A percentile compares a stretch with the other conserved stretches of the same genome.
Conservation (phyloP, 2,797 vertebrate species). For the Sebastes trivittatus region DNA sequence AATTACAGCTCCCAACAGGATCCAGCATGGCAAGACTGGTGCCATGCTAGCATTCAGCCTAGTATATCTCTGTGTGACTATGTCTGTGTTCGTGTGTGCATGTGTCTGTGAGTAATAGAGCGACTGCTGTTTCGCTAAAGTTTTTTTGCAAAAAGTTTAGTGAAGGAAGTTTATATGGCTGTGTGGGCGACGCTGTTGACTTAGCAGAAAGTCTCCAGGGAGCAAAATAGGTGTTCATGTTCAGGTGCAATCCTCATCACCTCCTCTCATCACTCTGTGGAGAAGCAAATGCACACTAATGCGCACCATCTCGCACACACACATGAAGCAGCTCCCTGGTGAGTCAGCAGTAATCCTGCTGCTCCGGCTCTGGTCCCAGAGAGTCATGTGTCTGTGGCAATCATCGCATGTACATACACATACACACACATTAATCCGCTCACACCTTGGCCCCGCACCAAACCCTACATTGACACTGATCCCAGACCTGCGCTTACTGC, state of each 20-base stretch:
- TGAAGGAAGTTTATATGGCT: not conserved
- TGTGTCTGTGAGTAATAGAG: constrained; percentile 14
- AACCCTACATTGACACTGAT: constrained; percentile 56
- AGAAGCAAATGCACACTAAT: not conserved
- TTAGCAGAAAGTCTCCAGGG: constrained; percentile 31
- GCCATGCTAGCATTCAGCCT: constrained; percentile 23
- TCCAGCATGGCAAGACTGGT: constrained; percentile 35
- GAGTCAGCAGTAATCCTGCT: constrained; percentile 66
- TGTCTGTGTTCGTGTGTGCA: not conserved
- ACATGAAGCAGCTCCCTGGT: constrained; percentile 34
- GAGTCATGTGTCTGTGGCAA: constrained; percentile 41
- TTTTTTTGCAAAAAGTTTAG: constrained; percentile 54
- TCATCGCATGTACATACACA: constrained; percentile 20
- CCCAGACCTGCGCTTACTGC: constrained; percentile 44
- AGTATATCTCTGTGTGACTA: constrained; percentile 1
- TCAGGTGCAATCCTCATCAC: constrained; percentile 24
- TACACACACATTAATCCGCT: constrained; percentile 39
- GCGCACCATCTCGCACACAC: not conserved
- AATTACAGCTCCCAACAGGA: constrained; percentile 49
- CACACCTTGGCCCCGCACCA: constrained; percentile 47
- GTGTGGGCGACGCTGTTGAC: constrained; percentile 13
- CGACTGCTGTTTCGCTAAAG: constrained; percentile 30
- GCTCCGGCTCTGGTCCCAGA: constrained; percentile 26
- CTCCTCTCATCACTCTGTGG: not conserved
- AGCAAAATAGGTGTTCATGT: constrained; percentile 30